Evolutionary conservation across 2,113 vertebrate genomes (phyloP), one percentile per base, ranked within the genome.

Genomic region (Vireo altiloquus): DNA sequence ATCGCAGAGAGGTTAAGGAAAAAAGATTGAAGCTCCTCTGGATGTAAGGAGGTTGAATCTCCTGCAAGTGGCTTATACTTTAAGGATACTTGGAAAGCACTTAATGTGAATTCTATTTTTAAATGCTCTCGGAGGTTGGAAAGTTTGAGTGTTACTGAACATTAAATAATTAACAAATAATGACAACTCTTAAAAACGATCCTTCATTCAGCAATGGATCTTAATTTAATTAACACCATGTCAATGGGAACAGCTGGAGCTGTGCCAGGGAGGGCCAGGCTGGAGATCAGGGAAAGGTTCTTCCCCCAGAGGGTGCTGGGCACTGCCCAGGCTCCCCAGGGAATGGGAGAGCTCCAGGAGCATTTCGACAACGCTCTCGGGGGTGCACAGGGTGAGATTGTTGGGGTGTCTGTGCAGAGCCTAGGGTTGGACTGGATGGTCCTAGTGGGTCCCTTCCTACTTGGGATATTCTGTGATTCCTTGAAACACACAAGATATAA

Each of bases 361-460:
- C 0, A 3, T 47, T 63, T 54, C 56, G 64, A 9, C 28, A 47
- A 0, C 0, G 0, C 19, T 54, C 2, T 6, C 39, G 54, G 84
- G 64, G 47, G 24, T 47, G 47, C 12, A 1, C 65, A 56, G 49
- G 40, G 5, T 25, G 75, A 49, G 42, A 10, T 11, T 40, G 18
- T 2, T 63, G 57, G 56, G 30, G 40, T 6, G 16, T 31, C 57
- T 15, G 30, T 0, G 75, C 66, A 56, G 57, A 35, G 23, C 0
- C 22, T 15, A 22, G 39, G 1, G 2, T 0, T 15, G 25, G 16
- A 13, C 25, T 35, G 3, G 5, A 15, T 2, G 35, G 8, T 64
- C 22, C 50, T 11, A 2, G 31, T 2, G 31, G 5, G 11, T 25
- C 21, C 5, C 12, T 42, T 57, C 28, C 28, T 0, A 3, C 20